A percentile compares a stretch with the other conserved stretches of the same genome.
phyloP scores from a whole-genome alignment of 2,113 vertebrate species.

The Pachypanchax playfairii region DNA sequence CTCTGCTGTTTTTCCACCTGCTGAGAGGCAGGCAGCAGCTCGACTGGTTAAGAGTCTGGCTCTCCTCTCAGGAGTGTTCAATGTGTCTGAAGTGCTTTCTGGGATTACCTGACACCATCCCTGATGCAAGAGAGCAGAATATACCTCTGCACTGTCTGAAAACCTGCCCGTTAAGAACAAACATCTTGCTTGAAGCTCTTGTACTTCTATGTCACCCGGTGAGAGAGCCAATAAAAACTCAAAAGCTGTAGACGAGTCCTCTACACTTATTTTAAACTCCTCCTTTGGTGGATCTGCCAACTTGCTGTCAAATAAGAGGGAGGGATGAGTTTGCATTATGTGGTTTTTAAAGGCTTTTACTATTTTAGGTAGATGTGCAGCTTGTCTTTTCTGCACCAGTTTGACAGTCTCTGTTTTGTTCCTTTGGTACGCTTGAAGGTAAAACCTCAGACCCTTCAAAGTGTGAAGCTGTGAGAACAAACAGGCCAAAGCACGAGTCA shows the following conservation, averaged over 20 bases:
- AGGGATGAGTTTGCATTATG: constrained; percentile 39
- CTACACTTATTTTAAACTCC: constrained; percentile 10
- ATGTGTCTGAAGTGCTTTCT: constrained; percentile 29
- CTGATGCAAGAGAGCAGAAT: constrained; percentile 70
- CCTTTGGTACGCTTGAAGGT: constrained; percentile 80
- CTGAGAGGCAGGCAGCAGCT: constrained; percentile 83
- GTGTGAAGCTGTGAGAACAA: constrained; percentile 73
- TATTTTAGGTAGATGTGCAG: constrained; percentile 79
- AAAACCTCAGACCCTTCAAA: constrained; percentile 75
- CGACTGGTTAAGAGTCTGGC: constrained; percentile 79
- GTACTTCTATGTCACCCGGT: constrained; percentile 62
- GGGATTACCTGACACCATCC: constrained; percentile 1
- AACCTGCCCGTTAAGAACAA: constrained; percentile 77
- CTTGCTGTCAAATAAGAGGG: constrained; percentile 23
- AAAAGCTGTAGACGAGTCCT: constrained; percentile 57
- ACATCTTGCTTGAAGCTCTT: constrained; percentile 71
- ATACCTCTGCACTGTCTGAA: constrained; percentile 79
- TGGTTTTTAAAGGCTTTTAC: constrained; percentile 72
- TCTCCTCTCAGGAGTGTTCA: constrained; percentile 52
- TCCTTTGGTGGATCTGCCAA: constrained; percentile 2
- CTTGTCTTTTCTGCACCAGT: constrained; percentile 81
- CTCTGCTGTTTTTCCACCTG: constrained; percentile 72
- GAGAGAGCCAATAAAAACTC: constrained; percentile 81
- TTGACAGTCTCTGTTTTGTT: constrained; percentile 64
- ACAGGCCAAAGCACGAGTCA: constrained; percentile 85